Evolutionary conservation across 2,797 vertebrate genomes (phyloP).

Genomic region (Limosa lapponica): DNA sequence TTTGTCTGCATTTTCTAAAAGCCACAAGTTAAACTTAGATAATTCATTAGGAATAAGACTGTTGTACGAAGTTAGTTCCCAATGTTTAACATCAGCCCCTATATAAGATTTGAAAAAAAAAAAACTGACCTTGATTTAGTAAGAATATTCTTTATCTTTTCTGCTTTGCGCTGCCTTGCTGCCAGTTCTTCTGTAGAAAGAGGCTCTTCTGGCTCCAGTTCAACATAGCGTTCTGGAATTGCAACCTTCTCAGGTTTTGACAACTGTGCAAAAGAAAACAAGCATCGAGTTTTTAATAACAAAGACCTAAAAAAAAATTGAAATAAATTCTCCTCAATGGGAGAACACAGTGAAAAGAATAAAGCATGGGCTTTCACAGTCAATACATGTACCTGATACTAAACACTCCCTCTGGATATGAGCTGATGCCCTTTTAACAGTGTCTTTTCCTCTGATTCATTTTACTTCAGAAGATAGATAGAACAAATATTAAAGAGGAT

Average conservation of each 20-base stretch:
- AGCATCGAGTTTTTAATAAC: background rate
- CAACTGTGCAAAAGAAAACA: slow-evolving; percentile 78
- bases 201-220: slow-evolving; percentile 90
- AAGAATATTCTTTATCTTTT: slow-evolving; percentile 95
- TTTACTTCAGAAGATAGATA: background rate
- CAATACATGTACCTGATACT: background rate
- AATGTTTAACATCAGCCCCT: background rate
- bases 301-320: background rate
- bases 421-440: slow-evolving; percentile 1
- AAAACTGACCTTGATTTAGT: slow-evolving; percentile 89
- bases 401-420: background rate
- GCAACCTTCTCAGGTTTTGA: slow-evolving; percentile 93
- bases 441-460: background rate
- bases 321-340: background rate
- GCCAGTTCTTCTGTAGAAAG: slow-evolving; percentile 91
- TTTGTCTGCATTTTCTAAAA: background rate
- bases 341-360: background rate
- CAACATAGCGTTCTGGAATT: slow-evolving; percentile 94
- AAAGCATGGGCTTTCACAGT: background rate
- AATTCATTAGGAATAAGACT: background rate
- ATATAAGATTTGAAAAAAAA: background rate
- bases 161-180: slow-evolving; percentile 90
- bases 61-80: background rate
- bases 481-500: background rate
- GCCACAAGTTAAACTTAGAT: background rate